Base-by-base conservation (phyloP, 2,888 invertebrate species). In the Rambutsinella grinnellia region DNA sequence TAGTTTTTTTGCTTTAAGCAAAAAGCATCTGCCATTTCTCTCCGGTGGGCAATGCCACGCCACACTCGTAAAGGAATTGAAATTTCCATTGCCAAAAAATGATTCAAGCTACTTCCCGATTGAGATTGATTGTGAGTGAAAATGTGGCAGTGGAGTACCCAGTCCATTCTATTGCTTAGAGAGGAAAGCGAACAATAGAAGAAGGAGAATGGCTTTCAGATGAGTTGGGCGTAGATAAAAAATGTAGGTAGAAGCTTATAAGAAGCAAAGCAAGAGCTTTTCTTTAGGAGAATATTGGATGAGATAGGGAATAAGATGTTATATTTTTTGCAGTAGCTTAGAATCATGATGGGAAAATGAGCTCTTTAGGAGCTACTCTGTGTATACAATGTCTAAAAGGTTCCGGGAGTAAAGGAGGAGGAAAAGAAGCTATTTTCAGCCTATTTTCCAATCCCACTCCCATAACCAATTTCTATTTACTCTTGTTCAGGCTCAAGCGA, bases 91-190 rank as follows among this genome's bases (percentile, higher is more conserved):
- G 63, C 63, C 63, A 63, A 63, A 24, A 61, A 47, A 24, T 61
- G 23, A 47, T 44, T 24, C 17, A 58, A 26, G 36, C 36, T 13
- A 36, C 54, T 53, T 63, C 23, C 47, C 53, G 61, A 68, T 44
- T 13, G 51, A 58, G 69, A 71, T 63, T 63, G 71, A 71, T 65
- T 65, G 65, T 54, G 27, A 21, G 53, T 51, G 51, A 53, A 28
- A 23, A 28, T 36, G 51, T 17, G 53, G 46, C 26, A 53, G 51
- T 36, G 36, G 6, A 60, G 46, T 61, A 47, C 47, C 15, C 36
- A 2, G 13, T 21, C 23, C 5, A 54, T 24, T 24, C n/a, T 57
- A 58, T 21, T 36, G 13, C 21, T 21, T n/a, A 58, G n/a, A 47
- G 24, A 51, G 51, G 24, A 62, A 28, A 53, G 23, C 17, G 51